phyloP scores from a whole-genome alignment of 2,888 invertebrate genomes.

The Autographa pulchrina region DNA sequence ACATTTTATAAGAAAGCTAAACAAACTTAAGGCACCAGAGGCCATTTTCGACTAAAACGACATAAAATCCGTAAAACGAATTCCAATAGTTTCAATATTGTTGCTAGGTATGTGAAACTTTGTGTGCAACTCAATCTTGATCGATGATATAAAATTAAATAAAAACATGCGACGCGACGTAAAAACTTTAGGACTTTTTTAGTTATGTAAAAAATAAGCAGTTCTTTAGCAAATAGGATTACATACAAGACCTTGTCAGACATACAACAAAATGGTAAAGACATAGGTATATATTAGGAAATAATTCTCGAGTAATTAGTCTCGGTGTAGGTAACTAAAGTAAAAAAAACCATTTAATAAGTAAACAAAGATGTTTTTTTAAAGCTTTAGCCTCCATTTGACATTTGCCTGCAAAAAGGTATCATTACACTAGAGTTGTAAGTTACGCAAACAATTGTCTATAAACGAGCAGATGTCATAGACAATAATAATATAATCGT shows the following conservation, averaged over 20 bases:
- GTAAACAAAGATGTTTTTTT: constrained; percentile 11
- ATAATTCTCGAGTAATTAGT: neutral
- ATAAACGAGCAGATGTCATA: constrained; percentile 21
- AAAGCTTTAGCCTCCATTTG: neutral
- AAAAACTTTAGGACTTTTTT: neutral
- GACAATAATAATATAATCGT: constrained; percentile 34
- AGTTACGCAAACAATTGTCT: neutral
- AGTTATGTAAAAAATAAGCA: neutral
- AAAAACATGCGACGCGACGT: too few species aligned
- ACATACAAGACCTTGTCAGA: neutral
- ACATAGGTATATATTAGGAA: neutral
- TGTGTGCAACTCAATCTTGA: neutral
- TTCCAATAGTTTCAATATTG: neutral
- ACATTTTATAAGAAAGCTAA: too few species aligned
- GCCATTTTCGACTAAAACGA: too few species aligned
- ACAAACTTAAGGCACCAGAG: too few species aligned
- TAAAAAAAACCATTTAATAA: neutral
- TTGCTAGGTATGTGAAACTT: neutral
- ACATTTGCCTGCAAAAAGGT: constrained; percentile 6
- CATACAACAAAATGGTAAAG: neutral
- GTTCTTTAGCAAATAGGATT: neutral
- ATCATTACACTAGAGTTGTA: constrained; percentile 21
- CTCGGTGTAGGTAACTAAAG: neutral
- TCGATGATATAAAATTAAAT: neutral
- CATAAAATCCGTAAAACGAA: neutral